These are phyloP conservation scores for Orientallactaga bullata DNA, from an alignment of 2,113 vertebrate species.

Conservation along the genomic window DNA sequence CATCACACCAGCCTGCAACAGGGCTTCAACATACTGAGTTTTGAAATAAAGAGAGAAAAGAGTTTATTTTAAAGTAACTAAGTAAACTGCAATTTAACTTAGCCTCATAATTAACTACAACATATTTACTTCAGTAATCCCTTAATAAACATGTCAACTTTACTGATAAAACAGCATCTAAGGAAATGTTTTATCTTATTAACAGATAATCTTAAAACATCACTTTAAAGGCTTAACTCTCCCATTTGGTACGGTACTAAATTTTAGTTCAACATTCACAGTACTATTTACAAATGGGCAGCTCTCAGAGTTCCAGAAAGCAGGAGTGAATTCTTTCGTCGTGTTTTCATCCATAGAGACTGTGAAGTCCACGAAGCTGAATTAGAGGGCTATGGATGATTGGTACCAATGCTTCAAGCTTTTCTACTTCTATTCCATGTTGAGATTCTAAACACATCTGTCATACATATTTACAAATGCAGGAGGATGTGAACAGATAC, in stretches of 20 bases:
- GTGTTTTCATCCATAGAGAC: not conserved
- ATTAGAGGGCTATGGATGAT: not conserved
- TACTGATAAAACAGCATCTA: constrained; percentile 13
- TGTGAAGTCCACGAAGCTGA: not conserved
- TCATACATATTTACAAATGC: not conserved
- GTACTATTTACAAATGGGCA: not conserved
- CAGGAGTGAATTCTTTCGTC: not conserved
- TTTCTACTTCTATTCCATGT: not conserved
- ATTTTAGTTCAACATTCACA: constrained; percentile 63
- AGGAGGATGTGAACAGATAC: not conserved
- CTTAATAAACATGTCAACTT: constrained; percentile 35
- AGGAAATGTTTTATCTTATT: not conserved
- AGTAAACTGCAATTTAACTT: constrained; percentile 36
- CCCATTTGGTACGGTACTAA: constrained; percentile 41
- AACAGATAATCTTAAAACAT: not conserved
- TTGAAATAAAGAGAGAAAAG: not conserved
- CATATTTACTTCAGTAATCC: constrained; percentile 1
- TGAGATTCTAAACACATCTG: not conserved
- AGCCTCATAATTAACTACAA: constrained; percentile 24
- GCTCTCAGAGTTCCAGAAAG: not conserved
- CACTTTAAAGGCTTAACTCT: constrained; percentile 60
- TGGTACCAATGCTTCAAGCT: not conserved
- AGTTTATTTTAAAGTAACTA: constrained; percentile 32
- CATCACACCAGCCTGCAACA: not conserved
- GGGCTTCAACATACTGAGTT: not conserved